Evolutionary conservation across 2,113 vertebrate genomes (phyloP), one percentile per base, ranked within the genome.

Genomic region (Dasypus novemcinctus): DNA sequence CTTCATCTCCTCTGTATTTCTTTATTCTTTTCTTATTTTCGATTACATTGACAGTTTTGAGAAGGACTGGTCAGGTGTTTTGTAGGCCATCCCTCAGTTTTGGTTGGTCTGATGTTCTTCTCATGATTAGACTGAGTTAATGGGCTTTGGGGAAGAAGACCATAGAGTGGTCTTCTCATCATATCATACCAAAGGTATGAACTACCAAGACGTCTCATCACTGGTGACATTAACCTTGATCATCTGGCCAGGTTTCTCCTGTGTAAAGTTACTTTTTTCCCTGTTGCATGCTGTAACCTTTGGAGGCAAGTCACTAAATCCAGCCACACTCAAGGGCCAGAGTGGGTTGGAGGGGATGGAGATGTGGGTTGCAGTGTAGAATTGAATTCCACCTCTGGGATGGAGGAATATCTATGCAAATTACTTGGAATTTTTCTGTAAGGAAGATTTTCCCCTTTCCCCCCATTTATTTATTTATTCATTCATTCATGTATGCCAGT

Each of bases 111-210:
- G n/a, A 52, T 20, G 1, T 15, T 36, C 80, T 90, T 54, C 46
- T 94, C 11, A 0, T 11, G 54, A 84, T 7, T 2, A 84, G 86
- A 66, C 18, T 1, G 52, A n/a, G n/a, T 20, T 27, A 25, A 14
- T 63, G 57, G 63, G n/a, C 52, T n/a, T 49, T 49, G 1, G 0
- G 25, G 17, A 27, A 3, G 49, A 46, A 43, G n/a, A 38, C 14
- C 21, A 2, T 33, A 21, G 71, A 57, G 9, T 8, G 7, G 9
- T 17, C 0, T 27, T 27, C 59, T 75, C 17, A 2, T 68, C 74
- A 4, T 6, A 7, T 68, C 18, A 1, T 7, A 2, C 18, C 54
- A 12, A 23, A 61, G 18, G 20, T 2, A 5, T 5, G 0, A 14
- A 2, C 33, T 64, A 4, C 41, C 41, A 41, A 1, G 2, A 0